Conservation (phyloP, 92 coral and sea anemone genomes). For the Epizoanthus rinbou region DNA sequence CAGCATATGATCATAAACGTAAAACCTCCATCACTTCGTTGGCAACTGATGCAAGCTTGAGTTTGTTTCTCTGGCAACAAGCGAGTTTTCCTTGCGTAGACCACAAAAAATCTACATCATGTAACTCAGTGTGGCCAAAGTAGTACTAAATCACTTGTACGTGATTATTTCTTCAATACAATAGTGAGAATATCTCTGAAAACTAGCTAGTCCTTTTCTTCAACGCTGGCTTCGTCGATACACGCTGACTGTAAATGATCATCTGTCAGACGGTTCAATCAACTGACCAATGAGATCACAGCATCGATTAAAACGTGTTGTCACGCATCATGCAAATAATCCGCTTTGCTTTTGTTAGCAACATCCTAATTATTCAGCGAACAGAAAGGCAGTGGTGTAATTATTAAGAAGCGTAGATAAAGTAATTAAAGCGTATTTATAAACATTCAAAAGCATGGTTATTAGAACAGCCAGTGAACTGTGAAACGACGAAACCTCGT, state of each 20-base stretch:
- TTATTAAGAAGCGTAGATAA: background rate
- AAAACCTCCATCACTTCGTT: background rate
- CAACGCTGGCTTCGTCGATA: no score
- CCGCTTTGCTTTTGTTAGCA: background rate
- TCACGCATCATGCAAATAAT: conserved; percentile 8
- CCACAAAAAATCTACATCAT: no score
- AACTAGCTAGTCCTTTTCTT: background rate
- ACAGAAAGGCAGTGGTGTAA: background rate
- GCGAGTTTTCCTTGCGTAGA: background rate
- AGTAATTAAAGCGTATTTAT: background rate
- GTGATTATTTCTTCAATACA: no score
- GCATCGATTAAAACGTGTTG: background rate
- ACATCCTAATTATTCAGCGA: background rate
- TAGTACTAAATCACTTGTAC: no score
- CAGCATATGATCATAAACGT: background rate
- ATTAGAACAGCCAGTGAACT: background rate
- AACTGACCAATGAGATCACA: conserved; percentile 16
- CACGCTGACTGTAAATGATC: background rate
- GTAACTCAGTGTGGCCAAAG: no score
- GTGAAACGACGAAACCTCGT: background rate
- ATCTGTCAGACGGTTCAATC: background rate
- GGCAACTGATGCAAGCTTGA: background rate
- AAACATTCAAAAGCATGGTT: conserved; percentile 16
- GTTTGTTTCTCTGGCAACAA: background rate
- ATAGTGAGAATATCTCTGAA: background rate